Evolutionary conservation across 2,113 vertebrate species (phyloP).

Genomic region (Emydura subglobosa): DNA sequence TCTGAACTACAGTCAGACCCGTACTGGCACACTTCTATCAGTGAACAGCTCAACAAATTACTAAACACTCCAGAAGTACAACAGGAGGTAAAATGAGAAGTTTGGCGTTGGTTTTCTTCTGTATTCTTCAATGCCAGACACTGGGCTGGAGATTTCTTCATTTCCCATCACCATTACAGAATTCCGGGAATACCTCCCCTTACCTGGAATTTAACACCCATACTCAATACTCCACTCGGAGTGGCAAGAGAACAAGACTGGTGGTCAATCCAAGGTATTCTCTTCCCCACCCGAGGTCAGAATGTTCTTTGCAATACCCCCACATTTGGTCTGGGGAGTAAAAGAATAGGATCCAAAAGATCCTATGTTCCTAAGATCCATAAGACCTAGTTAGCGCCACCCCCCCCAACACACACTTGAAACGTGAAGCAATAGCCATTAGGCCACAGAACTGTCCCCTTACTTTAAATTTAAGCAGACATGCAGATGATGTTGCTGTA

Average conservation of each 20-base stretch:
- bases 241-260: neutral
- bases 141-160: neutral
- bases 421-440: neutral
- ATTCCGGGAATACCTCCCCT: neutral
- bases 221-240: neutral
- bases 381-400: neutral
- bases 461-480: neutral
- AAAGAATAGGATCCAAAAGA: neutral
- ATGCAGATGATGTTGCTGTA: neutral
- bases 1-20: neutral
- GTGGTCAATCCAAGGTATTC: neutral
- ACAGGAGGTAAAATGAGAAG: neutral
- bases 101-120: neutral
- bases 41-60: neutral
- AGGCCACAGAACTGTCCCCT: neutral
- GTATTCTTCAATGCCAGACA: neutral
- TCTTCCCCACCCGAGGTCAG: neutral
- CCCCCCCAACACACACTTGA: neutral
- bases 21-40: accelerated
- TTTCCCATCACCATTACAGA: neutral
- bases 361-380: no score
- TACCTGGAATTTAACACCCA: neutral
- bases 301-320: neutral
- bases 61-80: neutral
- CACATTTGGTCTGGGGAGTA: neutral